These are phyloP conservation scores for Streblospio benedicti DNA, from an alignment of 1,140 invertebrate genomes.

Conservation along the genomic window DNA sequence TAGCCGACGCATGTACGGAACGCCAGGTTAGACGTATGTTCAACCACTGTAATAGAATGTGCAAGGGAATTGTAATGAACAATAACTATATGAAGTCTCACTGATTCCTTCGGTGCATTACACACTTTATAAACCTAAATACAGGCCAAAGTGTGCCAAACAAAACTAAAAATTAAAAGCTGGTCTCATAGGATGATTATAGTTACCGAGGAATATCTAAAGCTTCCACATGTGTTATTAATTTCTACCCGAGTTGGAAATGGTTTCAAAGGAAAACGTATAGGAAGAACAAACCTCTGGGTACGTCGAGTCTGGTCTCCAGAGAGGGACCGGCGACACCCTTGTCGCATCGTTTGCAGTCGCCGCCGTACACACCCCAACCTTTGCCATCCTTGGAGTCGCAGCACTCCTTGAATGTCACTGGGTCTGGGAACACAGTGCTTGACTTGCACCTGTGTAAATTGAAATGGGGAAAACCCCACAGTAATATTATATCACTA, in stretches of 20 bases:
- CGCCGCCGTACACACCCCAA: conserved; percentile 6
- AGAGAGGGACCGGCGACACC: neutral
- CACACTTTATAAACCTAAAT: too few relatives aligned
- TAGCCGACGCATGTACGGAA: neutral
- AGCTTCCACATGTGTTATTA: neutral
- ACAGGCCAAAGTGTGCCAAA: too few relatives aligned
- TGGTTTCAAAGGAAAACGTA: neutral
- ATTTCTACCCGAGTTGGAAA: neutral
- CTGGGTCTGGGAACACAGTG: neutral
- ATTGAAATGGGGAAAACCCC: neutral
- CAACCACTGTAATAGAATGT: neutral
- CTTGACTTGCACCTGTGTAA: neutral
- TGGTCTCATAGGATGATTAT: too few relatives aligned
- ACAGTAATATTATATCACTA: too few relatives aligned
- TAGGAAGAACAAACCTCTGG: neutral
- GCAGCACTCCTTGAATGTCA: neutral
- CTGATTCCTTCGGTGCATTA: too few relatives aligned
- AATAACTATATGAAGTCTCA: neutral
- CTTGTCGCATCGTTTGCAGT: neutral
- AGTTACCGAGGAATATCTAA: too few relatives aligned
- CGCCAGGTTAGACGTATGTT: neutral
- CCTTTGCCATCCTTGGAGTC: neutral
- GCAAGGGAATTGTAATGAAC: neutral
- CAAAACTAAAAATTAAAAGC: too few relatives aligned
- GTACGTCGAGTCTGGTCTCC: neutral